A percentile compares a stretch with the other conserved stretches of the same genome.
These are phyloP conservation scores for Zaprionus capensis DNA, from an alignment of 1,140 invertebrate species.

Conservation along the genomic window DNA sequence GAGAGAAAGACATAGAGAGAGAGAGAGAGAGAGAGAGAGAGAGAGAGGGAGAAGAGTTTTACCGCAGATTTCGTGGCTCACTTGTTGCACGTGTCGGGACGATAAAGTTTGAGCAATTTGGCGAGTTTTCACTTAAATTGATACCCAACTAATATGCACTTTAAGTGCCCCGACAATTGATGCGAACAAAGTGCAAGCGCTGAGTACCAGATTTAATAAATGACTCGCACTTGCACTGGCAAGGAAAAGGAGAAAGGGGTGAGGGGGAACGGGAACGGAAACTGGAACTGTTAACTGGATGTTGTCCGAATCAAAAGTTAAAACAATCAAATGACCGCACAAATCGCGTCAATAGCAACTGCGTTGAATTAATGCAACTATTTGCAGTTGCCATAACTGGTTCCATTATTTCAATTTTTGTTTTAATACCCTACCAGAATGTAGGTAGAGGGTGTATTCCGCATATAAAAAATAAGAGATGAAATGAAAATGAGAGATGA, in stretches of 20 bases:
- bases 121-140: slow-evolving; percentile 61
- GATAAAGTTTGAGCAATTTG: slow-evolving; percentile 53
- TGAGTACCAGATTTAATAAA: slow-evolving; percentile 52
- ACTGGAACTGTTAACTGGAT: slow-evolving; percentile 66
- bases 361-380: slow-evolving; percentile 43
- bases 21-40: slow-evolving; percentile 1
- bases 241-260: not conserved
- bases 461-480: too few species aligned
- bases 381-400: slow-evolving; percentile 75
- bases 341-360: slow-evolving; percentile 41
- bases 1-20: slow-evolving; percentile 18
- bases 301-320: slow-evolving; percentile 60
- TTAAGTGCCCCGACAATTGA: slow-evolving; percentile 28
- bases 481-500: too few species aligned
- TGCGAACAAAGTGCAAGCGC: slow-evolving; percentile 43
- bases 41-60: slow-evolving; percentile 1
- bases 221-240: not conserved
- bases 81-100: slow-evolving; percentile 47
- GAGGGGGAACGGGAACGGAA: not conserved
- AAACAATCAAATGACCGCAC: slow-evolving; percentile 72
- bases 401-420: slow-evolving; percentile 53
- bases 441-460: not conserved
- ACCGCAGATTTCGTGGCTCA: slow-evolving; percentile 36
- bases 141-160: slow-evolving; percentile 51
- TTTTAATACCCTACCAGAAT: not conserved